Evolutionary conservation across 2,797 vertebrate genomes (phyloP).

Genomic region (Hippopotamyrus pictus): DNA sequence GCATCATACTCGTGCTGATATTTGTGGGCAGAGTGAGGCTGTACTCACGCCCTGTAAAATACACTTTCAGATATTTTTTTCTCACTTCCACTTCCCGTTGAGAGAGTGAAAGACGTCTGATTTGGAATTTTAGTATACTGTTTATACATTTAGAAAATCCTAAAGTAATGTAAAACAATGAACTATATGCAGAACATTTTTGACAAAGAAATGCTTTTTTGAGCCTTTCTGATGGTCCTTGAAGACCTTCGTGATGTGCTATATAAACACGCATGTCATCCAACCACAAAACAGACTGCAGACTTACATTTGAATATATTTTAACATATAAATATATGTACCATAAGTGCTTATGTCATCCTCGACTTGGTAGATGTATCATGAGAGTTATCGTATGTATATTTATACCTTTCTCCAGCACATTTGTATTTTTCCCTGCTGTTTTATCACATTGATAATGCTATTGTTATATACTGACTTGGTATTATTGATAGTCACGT

Average conservation of each 20-base stretch:
- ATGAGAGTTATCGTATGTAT: neutral
- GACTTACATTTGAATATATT: neutral
- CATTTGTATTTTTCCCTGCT: neutral
- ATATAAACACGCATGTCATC: neutral
- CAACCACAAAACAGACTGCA: neutral
- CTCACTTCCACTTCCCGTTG: neutral
- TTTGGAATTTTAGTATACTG: neutral
- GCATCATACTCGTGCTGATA: neutral
- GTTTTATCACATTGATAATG: constrained; percentile 3
- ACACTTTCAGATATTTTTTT: neutral
- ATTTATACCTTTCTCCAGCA: neutral
- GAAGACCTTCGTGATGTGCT: neutral
- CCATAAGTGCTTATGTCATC: neutral
- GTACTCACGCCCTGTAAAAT: neutral
- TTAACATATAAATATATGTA: neutral
- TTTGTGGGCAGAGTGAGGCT: neutral
- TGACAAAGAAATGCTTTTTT: neutral
- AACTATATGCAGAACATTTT: neutral
- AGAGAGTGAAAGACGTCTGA: neutral
- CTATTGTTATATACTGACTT: neutral
- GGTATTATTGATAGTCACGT: neutral
- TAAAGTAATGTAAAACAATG: neutral
- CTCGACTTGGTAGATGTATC: neutral
- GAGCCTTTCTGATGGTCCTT: neutral
- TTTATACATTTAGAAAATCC: neutral